Evolutionary conservation across 2,888 invertebrate species (phyloP).

Genomic region (Strigamia maritima): DNA sequence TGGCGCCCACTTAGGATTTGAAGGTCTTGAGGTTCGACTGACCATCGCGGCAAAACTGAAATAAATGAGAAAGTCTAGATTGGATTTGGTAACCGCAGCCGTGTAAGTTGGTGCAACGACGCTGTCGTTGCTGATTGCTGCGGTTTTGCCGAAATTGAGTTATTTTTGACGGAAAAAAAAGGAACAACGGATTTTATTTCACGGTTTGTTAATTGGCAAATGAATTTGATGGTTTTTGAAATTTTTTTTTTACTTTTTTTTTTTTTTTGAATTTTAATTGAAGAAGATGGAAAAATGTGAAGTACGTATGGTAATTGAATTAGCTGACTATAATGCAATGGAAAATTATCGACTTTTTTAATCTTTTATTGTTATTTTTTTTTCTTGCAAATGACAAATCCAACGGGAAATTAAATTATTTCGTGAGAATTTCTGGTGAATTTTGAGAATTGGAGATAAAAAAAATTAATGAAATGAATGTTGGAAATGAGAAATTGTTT

Average conservation of each 20-base stretch:
- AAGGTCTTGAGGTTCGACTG: conserved; percentile 77
- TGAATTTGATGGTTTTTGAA: neutral
- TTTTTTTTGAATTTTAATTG: neutral
- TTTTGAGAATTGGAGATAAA: neutral
- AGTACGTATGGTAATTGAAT: neutral
- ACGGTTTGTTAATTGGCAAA: neutral
- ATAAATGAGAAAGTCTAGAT: conserved; percentile 7
- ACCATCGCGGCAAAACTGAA: conserved; percentile 82
- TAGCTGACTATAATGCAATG: neutral
- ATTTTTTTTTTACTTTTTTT: neutral
- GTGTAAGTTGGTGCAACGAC: neutral
- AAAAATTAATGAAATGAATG: neutral
- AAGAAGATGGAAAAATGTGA: neutral
- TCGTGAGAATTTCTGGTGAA: neutral
- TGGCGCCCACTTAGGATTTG: conserved; percentile 78
- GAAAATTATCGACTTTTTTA: neutral
- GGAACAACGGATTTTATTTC: neutral
- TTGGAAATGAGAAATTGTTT: neutral
- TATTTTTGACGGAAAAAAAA: neutral
- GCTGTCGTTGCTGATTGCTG: neutral
- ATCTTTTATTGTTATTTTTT: neutral
- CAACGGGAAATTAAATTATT: neutral
- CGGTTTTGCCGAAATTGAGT: neutral
- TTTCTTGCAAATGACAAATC: neutral
- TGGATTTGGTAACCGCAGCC: neutral